Percentiles rank a stretch among this genome's conserved stretches.
Evolutionary conservation across 2,888 invertebrate genomes (phyloP).

Genomic region (Thera britannica): DNA sequence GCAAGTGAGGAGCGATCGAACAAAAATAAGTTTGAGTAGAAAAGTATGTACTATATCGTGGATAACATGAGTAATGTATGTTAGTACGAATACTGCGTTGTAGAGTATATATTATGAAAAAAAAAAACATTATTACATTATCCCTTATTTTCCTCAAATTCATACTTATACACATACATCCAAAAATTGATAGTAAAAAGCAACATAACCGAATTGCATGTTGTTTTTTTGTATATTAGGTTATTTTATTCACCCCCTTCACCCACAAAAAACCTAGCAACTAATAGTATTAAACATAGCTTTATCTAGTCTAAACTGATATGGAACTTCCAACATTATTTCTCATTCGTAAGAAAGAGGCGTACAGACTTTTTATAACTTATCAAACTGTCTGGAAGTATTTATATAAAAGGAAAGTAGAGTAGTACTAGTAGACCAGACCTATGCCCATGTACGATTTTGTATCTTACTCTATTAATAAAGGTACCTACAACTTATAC

Average conservation of each 20-base stretch:
- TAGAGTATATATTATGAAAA: conserved; percentile 79
- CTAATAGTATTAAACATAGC: background rate
- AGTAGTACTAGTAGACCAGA: conserved; percentile 3
- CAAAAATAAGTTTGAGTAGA: conserved; percentile 79
- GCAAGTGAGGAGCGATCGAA: conserved; percentile 73
- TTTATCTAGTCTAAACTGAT: conserved; percentile 1
- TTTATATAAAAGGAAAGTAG: background rate
- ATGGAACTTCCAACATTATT: background rate
- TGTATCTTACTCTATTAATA: conserved; percentile 7
- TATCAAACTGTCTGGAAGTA: background rate
- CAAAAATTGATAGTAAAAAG: conserved; percentile 84
- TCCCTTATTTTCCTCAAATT: conserved; percentile 84
- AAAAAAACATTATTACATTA: conserved; percentile 71
- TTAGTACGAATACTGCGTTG: conserved; percentile 82
- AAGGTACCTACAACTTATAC: conserved; percentile 3
- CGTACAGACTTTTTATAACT: conserved; percentile 3
- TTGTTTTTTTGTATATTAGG: conserved; percentile 65
- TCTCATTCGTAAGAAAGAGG: background rate
- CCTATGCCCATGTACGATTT: conserved; percentile 2
- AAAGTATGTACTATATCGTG: conserved; percentile 72
- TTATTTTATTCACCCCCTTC: conserved; percentile 51
- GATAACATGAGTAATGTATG: conserved; percentile 82
- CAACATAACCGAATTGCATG: conserved; percentile 81
- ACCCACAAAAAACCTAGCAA: background rate
- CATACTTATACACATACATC: conserved; percentile 84